Percentiles rank a stretch among this genome's conserved stretches.
Conservation (phyloP, 1,140 invertebrate genomes). For the Mylabris phalerata region DNA sequence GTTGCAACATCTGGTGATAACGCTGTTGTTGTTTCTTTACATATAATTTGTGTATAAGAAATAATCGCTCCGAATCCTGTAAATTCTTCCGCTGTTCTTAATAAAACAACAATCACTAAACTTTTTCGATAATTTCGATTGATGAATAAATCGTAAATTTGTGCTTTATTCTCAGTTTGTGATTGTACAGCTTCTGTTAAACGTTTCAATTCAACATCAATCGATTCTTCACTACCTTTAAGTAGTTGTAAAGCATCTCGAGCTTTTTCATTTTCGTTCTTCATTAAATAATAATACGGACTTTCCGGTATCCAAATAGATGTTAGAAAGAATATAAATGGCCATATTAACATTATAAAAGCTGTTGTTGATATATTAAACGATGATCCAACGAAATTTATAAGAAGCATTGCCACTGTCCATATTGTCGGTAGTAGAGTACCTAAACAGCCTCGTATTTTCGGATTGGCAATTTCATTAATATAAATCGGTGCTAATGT, state of each 20-base stretch:
- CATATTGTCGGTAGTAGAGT: conserved; percentile 24
- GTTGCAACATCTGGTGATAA: conserved; percentile 29
- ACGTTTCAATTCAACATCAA: conserved; percentile 51
- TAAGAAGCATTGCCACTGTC: conserved; percentile 58
- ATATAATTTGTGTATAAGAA: conserved; percentile 67
- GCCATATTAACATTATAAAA: conserved; percentile 50
- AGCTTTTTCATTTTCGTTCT: conserved; percentile 53
- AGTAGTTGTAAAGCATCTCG: conserved; percentile 54
- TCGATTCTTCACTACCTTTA: conserved; percentile 50
- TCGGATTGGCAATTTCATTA: conserved; percentile 58
- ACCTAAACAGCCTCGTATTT: conserved; percentile 52
- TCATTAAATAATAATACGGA: conserved; percentile 61
- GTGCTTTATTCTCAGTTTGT: conserved; percentile 38
- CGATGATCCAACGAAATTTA: conserved; percentile 58
- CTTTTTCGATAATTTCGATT: conserved; percentile 55
- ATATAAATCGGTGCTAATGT: conserved; percentile 58
- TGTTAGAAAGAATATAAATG: conserved; percentile 54
- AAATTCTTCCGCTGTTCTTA: conserved; percentile 69
- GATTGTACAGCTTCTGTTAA: conserved; percentile 51
- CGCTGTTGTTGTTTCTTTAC: conserved; percentile 49
- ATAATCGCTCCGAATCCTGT: conserved; percentile 67
- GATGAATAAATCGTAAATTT: conserved; percentile 49
- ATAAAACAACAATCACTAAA: conserved; percentile 53
- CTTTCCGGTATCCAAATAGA: conserved; percentile 72
- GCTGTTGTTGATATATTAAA: conserved; percentile 53